Base-by-base conservation (phyloP, 2,888 invertebrate genomes). In the Polylopha cassiicola region DNA sequence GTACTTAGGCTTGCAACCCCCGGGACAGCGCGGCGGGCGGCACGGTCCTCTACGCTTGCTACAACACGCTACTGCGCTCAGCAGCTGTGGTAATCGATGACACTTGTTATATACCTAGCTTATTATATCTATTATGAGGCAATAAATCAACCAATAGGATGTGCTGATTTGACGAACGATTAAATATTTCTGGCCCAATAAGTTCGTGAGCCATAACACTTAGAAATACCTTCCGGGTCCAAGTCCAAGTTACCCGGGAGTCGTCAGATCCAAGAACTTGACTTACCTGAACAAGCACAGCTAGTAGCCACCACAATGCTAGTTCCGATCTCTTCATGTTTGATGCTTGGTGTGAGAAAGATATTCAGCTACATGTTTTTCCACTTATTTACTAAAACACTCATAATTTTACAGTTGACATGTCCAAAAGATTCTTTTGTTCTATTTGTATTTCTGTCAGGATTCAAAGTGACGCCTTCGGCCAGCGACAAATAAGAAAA, bases 1-100 rank as follows among this genome's bases (percentile, higher is more conserved):
- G 58, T 79, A 80, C 48, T 68, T 73, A 37, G 84, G 84, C 54
- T 70, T 79, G 65, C 84, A 84, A 44, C 84, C 84, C 34, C 84
- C 84, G 15, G 84, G 82, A 46, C 84, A 84, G 50, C 78, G 77
- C 36, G 84, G 82, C 10, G 84, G 84, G 0, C 75, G 68, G 36
- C 84, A 84, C 47, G n/a, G n/a, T n/a, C n/a, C n/a, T n/a, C n/a
- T n/a, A n/a, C n/a, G n/a, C 48, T 66, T 74, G 34, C 53, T 65
- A 43, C 62, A 65, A 46, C 78, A 79, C 33, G 75, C 79, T 26
- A 77, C 47, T 4, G 72, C 64, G 33, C 75, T 62, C 16, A 66
- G 61, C 43, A 78, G 65, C 76, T 79, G 51, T 7, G 0, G 8
- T 5, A 5, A 16, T 2, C 3, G 5, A 14, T 9, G 6, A 3